These are phyloP conservation scores for Eretmochelys imbricata DNA, from an alignment of 2,113 vertebrate species.

Conservation along the genomic window DNA sequence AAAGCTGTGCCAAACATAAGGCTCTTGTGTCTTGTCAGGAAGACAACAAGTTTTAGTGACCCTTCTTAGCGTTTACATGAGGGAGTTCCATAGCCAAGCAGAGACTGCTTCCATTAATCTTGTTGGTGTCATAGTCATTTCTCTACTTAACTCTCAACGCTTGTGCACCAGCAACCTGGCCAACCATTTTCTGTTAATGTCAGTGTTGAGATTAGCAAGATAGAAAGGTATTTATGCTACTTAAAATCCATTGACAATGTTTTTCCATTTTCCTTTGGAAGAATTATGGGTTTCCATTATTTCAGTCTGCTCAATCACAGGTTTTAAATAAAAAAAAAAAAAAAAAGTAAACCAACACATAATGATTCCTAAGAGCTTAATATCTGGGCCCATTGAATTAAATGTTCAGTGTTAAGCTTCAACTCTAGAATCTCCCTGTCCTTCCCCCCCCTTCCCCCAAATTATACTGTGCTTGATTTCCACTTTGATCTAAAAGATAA, in stretches of 20 bases:
- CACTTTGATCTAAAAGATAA: conserved; percentile 16
- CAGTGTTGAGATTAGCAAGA: neutral
- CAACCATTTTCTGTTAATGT: neutral
- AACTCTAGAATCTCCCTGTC: neutral
- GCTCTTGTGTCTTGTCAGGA: neutral
- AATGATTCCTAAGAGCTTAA: neutral
- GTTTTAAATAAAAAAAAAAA: neutral
- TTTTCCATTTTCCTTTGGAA: neutral
- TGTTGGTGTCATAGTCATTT: neutral
- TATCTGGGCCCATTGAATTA: neutral
- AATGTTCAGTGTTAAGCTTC: neutral
- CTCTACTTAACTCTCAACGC: neutral
- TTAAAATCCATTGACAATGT: neutral
- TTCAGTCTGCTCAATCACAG: neutral
- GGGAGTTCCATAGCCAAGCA: neutral
- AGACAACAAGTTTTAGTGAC: neutral
- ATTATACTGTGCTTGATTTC: neutral
- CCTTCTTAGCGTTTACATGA: neutral
- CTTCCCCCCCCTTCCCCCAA: neutral
- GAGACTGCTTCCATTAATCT: neutral
- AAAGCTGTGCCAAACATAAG: neutral
- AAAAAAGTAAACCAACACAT: neutral
- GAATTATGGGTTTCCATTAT: neutral
- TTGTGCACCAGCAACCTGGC: neutral
- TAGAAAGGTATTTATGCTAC: neutral